Evolutionary conservation across 2,113 vertebrate species (phyloP).

Genomic region (human (Homo sapiens)): GRCh38 chr7:118219001-118219500

Average conservation of each 20-base stretch:
- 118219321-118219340: background rate
- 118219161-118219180: background rate
- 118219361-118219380: background rate
- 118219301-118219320: background rate
- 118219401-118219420: background rate
- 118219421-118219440: background rate
- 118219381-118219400: background rate
- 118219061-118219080: background rate
- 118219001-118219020: background rate
- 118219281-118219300: background rate
- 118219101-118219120: fast-evolving
- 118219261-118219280: background rate
- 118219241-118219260: background rate
- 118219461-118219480: background rate
- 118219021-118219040: background rate
- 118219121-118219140: background rate
- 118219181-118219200: background rate
- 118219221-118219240: background rate
- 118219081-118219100: background rate
- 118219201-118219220: background rate
- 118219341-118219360: background rate
- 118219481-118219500: background rate
- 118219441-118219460: background rate
- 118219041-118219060: background rate
- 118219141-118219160: background rate